phyloP scores from a whole-genome alignment of 2,113 vertebrate genomes.

The Neolamprologus toae region DNA sequence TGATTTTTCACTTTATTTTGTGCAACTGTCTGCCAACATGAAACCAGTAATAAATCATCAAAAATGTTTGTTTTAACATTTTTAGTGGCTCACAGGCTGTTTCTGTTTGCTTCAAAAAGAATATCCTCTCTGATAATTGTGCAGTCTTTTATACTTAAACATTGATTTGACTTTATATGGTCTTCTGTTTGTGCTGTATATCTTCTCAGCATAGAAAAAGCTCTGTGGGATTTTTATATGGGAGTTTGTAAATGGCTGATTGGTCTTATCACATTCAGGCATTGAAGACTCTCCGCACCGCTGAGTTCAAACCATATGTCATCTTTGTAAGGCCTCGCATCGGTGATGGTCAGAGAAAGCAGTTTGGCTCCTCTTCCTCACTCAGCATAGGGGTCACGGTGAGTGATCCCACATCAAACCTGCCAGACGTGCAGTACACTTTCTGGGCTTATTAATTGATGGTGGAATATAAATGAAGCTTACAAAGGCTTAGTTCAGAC shows the following conservation, averaged over 20 bases:
- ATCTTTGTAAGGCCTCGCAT: conserved; percentile 82
- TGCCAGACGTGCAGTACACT: neutral
- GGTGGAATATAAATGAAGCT: neutral
- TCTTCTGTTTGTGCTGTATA: neutral
- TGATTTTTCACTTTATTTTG: neutral
- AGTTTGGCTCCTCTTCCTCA: conserved; percentile 62
- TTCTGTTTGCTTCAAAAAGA: neutral
- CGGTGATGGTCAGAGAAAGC: conserved; percentile 62
- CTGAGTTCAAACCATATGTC: conserved; percentile 87
- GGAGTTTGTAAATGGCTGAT: neutral
- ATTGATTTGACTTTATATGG: neutral
- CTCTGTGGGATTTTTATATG: neutral
- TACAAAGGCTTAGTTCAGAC: neutral
- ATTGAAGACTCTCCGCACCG: conserved; percentile 77
- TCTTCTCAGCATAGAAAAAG: neutral
- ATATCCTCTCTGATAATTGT: neutral
- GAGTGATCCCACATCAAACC: neutral
- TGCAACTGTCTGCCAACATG: neutral
- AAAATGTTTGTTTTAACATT: neutral
- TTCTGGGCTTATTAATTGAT: neutral
- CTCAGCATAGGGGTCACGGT: conserved; percentile 64
- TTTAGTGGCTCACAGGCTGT: neutral
- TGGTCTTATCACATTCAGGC: conserved; percentile 63
- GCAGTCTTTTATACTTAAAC: neutral
- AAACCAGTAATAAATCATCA: neutral